Evolutionary conservation across 2,797 vertebrate species (phyloP).

Genomic region (Columba guinea): DNA sequence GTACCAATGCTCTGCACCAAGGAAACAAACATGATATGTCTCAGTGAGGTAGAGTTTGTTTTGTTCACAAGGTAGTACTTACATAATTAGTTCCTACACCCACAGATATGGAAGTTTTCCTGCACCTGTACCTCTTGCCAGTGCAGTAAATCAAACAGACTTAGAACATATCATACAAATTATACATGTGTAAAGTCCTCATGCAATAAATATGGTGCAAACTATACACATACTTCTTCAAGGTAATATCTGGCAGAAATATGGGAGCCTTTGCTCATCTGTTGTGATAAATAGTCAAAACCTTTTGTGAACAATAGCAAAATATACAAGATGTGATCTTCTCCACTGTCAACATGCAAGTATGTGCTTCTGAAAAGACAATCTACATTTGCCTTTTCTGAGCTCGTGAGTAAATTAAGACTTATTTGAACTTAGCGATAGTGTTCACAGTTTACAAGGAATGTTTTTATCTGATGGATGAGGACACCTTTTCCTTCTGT

Average conservation of each 20-base stretch:
- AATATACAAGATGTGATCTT: not conserved
- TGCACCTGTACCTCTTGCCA: not conserved
- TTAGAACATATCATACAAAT: not conserved
- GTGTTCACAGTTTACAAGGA: not conserved
- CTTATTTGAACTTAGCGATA: not conserved
- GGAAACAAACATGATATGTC: not conserved
- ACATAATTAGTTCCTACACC: not conserved
- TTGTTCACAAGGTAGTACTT: not conserved
- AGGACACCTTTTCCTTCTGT: not conserved
- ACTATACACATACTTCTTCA: not conserved
- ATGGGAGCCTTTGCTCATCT: not conserved
- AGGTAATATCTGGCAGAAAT: not conserved
- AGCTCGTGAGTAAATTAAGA: not conserved
- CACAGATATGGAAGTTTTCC: not conserved
- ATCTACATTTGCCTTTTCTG: not conserved
- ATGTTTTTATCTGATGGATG: not conserved
- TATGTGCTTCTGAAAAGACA: not conserved
- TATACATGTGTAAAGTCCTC: not conserved
- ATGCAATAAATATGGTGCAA: fast-evolving
- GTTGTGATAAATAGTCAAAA: not conserved
- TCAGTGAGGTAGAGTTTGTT: not conserved
- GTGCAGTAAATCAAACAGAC: not conserved
- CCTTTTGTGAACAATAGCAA: not conserved
- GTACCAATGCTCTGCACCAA: not conserved
- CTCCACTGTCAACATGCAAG: not conserved